Evolutionary conservation across 2,797 vertebrate genomes (phyloP), one percentile per base, ranked within the genome.

Genomic region (Scolopax rusticola): DNA sequence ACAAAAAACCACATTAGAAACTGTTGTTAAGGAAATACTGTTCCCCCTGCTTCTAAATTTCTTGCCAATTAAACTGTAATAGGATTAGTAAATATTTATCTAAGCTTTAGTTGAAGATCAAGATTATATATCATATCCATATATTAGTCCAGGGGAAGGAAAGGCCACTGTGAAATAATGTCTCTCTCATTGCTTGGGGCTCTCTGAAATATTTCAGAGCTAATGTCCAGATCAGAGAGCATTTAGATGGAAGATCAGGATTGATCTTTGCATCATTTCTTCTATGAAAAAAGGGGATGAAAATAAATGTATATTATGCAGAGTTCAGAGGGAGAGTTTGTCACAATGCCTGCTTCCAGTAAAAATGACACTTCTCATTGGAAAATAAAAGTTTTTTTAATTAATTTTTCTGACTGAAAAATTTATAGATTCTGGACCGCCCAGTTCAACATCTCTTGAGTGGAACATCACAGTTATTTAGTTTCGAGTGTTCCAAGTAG

Each of bases 41-140:
- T 69, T 83, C 53, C 11, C 40, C 18, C 13, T 70, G 40, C 71
- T 92, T 85, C 69, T 74, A 92, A 77, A 85, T 80, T 85, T 57
- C 30, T 67, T 83, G 64, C n/a, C 64, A 91, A 74, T 83, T 92
- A 89, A 95, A 77, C 75, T 87, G 48, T 68, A 92, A 93, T 76
- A 60, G 33, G 21, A 70, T 95, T 80, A 83, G 60, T 89, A 93
- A 95, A 90, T 89, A 95, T 87, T 96, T 96, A 90, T 82, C 36
- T 89, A 95, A 64, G 68, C 47, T 81, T 87, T 48, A 48, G 90
- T 50, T 89, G 83, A 93, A 95, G 82, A 93, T 90, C 84, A 96
- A 81, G 69, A 19, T 12, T 89, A 59, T 84, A 45, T 75, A 89
- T 83, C 60, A n/a, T 28, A 59, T 57, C 77, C 23, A 23, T 41